Evolutionary conservation across 2,113 vertebrate genomes (phyloP).

Genomic region (Merops nubicus): DNA sequence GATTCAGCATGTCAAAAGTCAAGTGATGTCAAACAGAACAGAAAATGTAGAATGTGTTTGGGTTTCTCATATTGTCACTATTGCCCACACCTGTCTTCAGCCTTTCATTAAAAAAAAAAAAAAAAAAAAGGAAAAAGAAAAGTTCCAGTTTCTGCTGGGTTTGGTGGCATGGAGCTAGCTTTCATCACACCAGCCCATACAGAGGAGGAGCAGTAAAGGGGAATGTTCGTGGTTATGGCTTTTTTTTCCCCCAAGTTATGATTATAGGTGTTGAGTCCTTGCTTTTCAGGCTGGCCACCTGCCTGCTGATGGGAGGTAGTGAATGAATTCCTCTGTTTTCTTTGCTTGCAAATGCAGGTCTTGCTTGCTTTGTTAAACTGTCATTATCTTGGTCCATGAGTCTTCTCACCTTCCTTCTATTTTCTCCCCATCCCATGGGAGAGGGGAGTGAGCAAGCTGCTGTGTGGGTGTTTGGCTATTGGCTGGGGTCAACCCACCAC

Average conservation of each 20-base stretch:
- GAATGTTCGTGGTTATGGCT: not conserved
- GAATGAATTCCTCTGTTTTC: not conserved
- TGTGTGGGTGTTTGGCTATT: not conserved
- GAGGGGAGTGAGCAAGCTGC: not conserved
- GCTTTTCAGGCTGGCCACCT: not conserved
- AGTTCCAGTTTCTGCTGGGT: not conserved
- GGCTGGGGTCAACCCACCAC: not conserved
- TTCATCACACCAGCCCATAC: not conserved
- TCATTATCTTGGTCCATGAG: not conserved
- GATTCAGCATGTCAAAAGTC: not conserved
- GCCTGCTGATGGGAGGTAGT: not conserved
- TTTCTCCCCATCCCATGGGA: not conserved
- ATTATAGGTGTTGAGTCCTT: accelerated
- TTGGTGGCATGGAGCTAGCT: not conserved
- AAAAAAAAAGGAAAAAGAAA: not conserved
- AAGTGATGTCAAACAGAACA: not conserved
- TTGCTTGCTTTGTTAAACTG: not conserved
- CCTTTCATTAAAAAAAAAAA: too few species aligned
- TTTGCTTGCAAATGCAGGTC: not conserved
- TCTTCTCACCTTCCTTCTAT: not conserved
- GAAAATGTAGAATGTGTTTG: not conserved
- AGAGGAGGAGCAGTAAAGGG: not conserved
- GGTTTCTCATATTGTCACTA: not conserved
- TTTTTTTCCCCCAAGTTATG: not conserved
- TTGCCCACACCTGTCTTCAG: accelerated